These are phyloP conservation scores for Alces alces DNA, from an alignment of 2,113 vertebrate species.

Conservation along the genomic window DNA sequence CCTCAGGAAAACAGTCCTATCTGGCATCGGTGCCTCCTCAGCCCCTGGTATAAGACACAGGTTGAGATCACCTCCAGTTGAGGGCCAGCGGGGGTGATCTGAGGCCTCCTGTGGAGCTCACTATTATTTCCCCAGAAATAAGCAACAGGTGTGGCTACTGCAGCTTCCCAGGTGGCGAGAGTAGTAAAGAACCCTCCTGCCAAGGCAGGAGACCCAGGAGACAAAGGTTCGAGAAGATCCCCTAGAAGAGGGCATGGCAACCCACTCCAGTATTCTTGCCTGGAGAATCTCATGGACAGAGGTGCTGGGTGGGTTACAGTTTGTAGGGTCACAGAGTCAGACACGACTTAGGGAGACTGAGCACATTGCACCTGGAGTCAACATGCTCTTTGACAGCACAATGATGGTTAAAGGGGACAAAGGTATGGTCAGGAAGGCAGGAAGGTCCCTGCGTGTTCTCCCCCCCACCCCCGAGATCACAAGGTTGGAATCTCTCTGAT, in stretches of 20 bases:
- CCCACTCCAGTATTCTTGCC: no score
- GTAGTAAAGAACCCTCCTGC: no score
- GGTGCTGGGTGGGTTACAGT: no score
- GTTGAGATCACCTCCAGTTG: neutral
- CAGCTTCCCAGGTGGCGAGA: no score
- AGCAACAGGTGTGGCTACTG: neutral
- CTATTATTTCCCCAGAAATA: neutral
- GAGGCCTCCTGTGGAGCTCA: neutral
- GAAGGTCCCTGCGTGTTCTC: neutral
- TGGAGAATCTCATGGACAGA: no score
- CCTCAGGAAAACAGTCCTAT: neutral
- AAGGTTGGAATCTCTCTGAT: neutral
- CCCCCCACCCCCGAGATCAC: neutral
- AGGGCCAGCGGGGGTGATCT: neutral
- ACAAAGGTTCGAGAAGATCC: no score
- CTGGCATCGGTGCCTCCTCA: neutral
- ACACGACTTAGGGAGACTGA: no score
- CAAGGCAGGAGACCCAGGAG: no score
- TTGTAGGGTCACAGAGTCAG: no score
- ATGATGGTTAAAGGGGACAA: neutral
- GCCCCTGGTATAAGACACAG: neutral
- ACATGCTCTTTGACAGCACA: neutral
- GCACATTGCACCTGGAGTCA: no score
- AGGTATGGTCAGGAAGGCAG: neutral
- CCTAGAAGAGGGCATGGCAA: no score